phyloP scores from a whole-genome alignment of 2,113 vertebrate species.

The Canis aureus region DNA sequence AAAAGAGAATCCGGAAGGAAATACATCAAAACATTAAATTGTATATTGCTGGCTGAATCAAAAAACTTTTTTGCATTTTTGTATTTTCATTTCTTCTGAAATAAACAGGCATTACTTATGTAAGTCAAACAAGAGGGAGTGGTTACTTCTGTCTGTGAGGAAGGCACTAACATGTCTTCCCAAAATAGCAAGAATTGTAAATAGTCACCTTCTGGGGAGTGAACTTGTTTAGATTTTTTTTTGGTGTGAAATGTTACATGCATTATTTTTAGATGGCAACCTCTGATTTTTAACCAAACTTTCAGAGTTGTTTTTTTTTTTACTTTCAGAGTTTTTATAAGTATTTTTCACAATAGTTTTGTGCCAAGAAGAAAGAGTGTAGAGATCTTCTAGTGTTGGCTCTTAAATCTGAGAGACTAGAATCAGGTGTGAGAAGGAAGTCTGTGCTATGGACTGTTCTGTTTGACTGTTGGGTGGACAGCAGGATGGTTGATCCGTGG shows the following conservation, averaged over 20 bases:
- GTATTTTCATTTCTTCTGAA: background rate
- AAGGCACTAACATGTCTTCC: conserved; percentile 24
- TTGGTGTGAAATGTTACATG: background rate
- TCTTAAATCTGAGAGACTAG: background rate
- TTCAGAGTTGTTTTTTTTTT: background rate
- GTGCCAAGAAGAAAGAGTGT: background rate
- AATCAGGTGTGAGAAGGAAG: background rate
- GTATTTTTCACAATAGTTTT: conserved; percentile 11
- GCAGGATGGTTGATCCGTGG: background rate
- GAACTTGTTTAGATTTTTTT: background rate
- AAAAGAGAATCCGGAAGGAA: conserved; percentile 26
- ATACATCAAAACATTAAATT: conserved; percentile 27
- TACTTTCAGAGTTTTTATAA: background rate
- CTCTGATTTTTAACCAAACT: background rate
- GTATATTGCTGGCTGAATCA: background rate
- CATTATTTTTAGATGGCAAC: background rate
- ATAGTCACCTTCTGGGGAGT: background rate
- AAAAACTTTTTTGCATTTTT: conserved; percentile 42
- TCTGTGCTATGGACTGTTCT: background rate
- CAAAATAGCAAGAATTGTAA: background rate
- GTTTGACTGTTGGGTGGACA: background rate
- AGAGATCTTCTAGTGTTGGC: background rate
- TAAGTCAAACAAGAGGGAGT: background rate
- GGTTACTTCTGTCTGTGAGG: background rate
- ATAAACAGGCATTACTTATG: background rate